Conservation (phyloP, 2,113 vertebrate genomes). For the Takifugu flavidus region DNA sequence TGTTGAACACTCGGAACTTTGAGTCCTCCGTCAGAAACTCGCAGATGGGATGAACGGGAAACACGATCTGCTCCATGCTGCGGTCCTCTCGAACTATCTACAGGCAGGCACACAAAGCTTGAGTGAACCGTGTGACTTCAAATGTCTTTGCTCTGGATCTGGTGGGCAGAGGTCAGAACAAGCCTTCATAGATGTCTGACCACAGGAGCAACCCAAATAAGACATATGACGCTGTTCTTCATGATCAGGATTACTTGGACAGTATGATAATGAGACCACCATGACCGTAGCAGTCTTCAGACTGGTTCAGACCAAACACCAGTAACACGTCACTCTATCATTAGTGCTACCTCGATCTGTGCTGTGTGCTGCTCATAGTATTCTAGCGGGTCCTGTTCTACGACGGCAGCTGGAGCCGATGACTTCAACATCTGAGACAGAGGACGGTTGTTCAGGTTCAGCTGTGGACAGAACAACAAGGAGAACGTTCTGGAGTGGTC, state of each 20-base stretch:
- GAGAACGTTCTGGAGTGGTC: background rate
- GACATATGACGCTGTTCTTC: too few relatives aligned
- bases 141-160: too few relatives aligned
- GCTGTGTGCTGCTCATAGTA: constrained; percentile 87
- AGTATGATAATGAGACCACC: too few relatives aligned
- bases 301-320: too few relatives aligned
- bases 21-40: constrained; percentile 94
- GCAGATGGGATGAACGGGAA: constrained; percentile 91
- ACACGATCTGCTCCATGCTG: constrained; percentile 98
- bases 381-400: constrained; percentile 89
- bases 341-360: constrained; percentile 83
- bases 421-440: constrained; percentile 93
- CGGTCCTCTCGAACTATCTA: constrained; percentile 95
- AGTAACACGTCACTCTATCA: background rate
- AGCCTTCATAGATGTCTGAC: too few relatives aligned
- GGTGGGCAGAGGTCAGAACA: too few relatives aligned
- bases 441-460: constrained; percentile 92
- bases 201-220: too few relatives aligned
- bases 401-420: constrained; percentile 72
- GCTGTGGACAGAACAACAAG: constrained; percentile 65
- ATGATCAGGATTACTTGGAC: too few relatives aligned
- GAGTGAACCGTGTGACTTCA: too few relatives aligned
- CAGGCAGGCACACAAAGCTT: background rate
- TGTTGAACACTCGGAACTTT: constrained; percentile 88
- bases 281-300: too few relatives aligned